Conservation (phyloP, 2,113 vertebrate species). For the Noctilio leporinus region DNA sequence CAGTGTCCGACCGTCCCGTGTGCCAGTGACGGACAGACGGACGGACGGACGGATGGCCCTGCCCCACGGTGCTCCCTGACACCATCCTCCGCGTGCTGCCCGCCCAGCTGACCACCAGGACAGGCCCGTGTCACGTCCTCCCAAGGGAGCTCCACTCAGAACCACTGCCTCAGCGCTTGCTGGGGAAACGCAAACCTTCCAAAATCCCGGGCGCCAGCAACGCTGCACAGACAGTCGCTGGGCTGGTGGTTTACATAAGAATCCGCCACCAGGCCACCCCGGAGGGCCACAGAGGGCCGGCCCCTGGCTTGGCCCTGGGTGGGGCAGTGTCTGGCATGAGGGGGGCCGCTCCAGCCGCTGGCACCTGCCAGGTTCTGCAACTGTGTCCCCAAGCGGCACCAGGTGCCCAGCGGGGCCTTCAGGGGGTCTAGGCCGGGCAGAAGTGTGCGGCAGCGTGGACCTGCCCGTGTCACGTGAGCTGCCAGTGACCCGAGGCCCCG, state of each 20-base stretch:
- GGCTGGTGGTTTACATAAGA: background rate
- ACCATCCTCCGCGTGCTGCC: fast-evolving
- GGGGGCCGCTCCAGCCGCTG: background rate
- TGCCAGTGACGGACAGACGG: fast-evolving
- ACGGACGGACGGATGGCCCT: fast-evolving
- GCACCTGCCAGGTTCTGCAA: background rate
- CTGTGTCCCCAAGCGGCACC: background rate
- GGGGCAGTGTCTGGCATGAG: fast-evolving
- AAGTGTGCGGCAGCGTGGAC: fast-evolving
- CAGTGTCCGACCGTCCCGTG: fast-evolving
- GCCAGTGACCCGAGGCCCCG: too few relatives aligned
- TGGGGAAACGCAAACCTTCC: too few relatives aligned
- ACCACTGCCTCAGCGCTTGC: fast-evolving
- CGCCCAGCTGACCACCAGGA: fast-evolving
- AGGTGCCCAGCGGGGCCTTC: background rate
- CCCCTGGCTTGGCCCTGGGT: background rate
- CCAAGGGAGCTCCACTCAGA: fast-evolving
- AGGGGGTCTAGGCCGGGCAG: too few relatives aligned
- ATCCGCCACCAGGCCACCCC: background rate
- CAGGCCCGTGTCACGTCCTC: fast-evolving
- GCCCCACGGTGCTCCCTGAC: fast-evolving
- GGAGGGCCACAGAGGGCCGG: fast-evolving
- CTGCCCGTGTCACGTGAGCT: fast-evolving
- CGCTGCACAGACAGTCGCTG: fast-evolving
- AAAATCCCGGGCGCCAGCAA: background rate